Base-by-base conservation (phyloP, 1,140 invertebrate genomes). In the Thaumetopoea pityocampa region DNA sequence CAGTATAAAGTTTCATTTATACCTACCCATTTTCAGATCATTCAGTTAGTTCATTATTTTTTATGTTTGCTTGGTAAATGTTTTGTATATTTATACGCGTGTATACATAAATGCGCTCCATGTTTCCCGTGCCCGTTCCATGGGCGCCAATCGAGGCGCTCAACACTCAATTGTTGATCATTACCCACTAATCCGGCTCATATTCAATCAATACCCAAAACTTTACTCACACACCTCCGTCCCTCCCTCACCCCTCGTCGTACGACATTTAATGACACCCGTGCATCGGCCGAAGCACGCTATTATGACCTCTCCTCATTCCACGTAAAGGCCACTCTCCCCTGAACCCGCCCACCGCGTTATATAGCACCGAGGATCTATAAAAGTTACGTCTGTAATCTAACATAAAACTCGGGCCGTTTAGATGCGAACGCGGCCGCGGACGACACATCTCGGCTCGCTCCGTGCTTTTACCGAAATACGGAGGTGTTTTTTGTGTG, bases 351-450 rank as follows among this genome's bases (percentile, higher is more conserved):
- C 61, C 74, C 68, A 77, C 74, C 77, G 77, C 77, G 80, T 84
- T 84, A 84, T 84, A 84, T 84, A 84, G 80, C 77, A 81, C 77
- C 71, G 80, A 84, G 77, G 80, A 84, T 84, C 80, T 84, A 84
- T 84, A 84, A 84, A 84, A 84, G 80, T 84, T 84, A 84, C 80
- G 80, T 84, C 80, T 84, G 80, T 84, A 84, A 84, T 84, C 80
- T 84, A 84, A 84, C 80, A 84, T 84, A 84, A 84, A 84, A 84
- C 72, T 84, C 80, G 74, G 77, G 74, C 80, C 80, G 80, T 81
- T 84, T 84, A 84, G 80, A 84, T 84, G 80, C 76, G 80, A 81
- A 84, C 74, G 77, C 79, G 77, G 77, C 68, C 68, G 77, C 73
- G 77, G 77, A 78, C 77, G 79, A 81, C 77, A 84, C 80, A 84